Base-by-base conservation (phyloP, 2,797 vertebrate genomes). In the Enteromius trimaculatus region DNA sequence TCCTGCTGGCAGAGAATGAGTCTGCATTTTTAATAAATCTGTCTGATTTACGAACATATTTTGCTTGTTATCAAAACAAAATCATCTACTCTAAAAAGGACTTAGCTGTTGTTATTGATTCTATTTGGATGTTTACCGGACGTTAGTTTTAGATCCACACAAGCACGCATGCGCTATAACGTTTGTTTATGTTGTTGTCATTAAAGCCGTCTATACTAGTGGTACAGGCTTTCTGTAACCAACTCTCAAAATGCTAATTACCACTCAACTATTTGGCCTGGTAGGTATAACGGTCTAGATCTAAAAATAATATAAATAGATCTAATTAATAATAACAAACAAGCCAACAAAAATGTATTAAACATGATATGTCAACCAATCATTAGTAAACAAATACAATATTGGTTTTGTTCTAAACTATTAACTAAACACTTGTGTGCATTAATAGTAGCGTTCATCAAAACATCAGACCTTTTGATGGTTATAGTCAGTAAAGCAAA, bases 401-500 rank as follows among this genome's bases (percentile, higher is more conserved):
- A 6, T 6, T 53, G 29, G 21, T 39, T 75, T 80, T 80, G 80
- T 42, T 58, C 34, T 76, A 76, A 39, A 26, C 13, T 23, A 58
- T 19, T 10, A 34, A 75, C 51, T 55, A 42, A 16, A 26, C 14
- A 42, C 34, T 37, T 6, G 6, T 75, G 13, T 23, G 44, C 44
- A 71, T 49, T 49, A 49, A 72, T 19, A 31, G 0, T 11, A 39
- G 13, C 9, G 53, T 37, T 51, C 29, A 42, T 42, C 39, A 10
- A 42, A 42, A 58, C 53, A 60, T 23, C 13, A 60, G 53, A 23
- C 3, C 34, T 13, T 7, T 7, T 7, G 1, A 39, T 1, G 7
- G 37, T 37, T 37, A 37, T 37, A 37, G 6, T 37, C 6, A 39
- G 37, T 39, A 39, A 39, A 39, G 37, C 37, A 39, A 39, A 39